Evolutionary conservation across 2,113 vertebrate species (phyloP).

Genomic region (Ceuthmochares aereus): DNA sequence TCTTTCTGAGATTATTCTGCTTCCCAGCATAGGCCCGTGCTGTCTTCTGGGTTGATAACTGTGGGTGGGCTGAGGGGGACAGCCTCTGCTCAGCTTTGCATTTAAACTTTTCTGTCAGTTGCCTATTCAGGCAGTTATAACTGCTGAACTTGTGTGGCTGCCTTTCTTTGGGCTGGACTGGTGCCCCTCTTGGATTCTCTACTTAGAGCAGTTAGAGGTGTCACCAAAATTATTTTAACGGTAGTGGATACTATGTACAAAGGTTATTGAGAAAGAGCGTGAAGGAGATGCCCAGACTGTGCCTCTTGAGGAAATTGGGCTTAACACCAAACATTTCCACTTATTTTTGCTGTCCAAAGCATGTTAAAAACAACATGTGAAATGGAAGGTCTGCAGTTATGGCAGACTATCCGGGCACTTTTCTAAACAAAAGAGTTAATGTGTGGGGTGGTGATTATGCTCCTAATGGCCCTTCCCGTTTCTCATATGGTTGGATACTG

Average conservation of each 20-base stretch:
- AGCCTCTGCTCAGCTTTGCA: background rate
- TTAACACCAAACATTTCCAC: background rate
- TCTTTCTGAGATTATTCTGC: background rate
- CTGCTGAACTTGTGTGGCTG: fast-evolving
- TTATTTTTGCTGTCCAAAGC: background rate
- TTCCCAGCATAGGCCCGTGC: background rate
- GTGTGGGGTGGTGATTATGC: background rate
- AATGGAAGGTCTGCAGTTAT: background rate
- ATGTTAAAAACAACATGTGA: background rate
- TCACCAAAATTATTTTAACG: background rate
- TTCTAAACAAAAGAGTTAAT: background rate
- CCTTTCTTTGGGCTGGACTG: background rate
- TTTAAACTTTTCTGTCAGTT: background rate
- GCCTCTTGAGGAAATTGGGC: background rate
- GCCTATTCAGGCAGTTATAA: background rate
- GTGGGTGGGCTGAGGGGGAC: background rate
- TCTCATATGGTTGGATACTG: background rate
- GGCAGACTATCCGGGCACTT: background rate
- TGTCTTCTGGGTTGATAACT: background rate
- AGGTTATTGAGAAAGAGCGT: fast-evolving
- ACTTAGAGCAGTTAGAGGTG: background rate
- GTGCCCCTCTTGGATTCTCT: fast-evolving
- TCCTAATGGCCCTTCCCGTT: background rate
- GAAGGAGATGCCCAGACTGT: background rate
- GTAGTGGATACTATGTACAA: background rate